phyloP scores from a whole-genome alignment of 2,888 invertebrate genomes.

The Branchipolynoe longqiensis region DNA sequence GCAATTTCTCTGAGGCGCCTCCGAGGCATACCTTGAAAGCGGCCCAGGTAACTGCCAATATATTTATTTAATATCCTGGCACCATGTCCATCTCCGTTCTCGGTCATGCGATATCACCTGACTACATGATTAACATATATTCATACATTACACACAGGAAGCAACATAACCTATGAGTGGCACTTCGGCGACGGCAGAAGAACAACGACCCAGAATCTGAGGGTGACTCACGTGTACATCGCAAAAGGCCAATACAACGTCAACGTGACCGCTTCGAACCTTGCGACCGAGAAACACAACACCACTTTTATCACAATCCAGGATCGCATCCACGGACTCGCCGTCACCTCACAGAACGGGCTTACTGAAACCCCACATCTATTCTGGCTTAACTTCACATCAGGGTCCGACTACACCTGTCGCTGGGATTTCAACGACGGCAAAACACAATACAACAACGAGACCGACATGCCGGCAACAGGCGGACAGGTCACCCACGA shows the following conservation, averaged over 20 bases:
- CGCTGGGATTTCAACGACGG: constrained; percentile 70
- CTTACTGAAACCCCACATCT: constrained; percentile 39
- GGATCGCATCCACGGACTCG: constrained; percentile 69
- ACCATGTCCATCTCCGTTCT: no score
- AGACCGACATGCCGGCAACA: constrained; percentile 53
- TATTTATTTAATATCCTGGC: no score
- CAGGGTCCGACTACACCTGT: constrained; percentile 75
- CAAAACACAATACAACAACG: constrained; percentile 48
- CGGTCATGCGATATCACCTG: no score
- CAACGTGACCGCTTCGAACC: constrained; percentile 72
- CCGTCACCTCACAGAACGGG: constrained; percentile 34
- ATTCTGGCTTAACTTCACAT: constrained; percentile 67
- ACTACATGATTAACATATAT: no score
- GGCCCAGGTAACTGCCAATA: no score
- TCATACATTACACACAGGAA: constrained; percentile 72
- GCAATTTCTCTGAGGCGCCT: no score
- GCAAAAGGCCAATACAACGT: constrained; percentile 71
- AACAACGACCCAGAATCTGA: constrained; percentile 57
- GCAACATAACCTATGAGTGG: constrained; percentile 75
- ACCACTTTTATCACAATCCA: constrained; percentile 70
- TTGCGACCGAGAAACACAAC: constrained; percentile 65
- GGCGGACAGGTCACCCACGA: constrained; percentile 9
- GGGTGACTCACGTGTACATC: constrained; percentile 67
- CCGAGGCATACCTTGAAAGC: no score
- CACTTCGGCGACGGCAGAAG: constrained; percentile 74